These are phyloP conservation scores for Phoxinus dragarum DNA, from an alignment of 2,797 vertebrate genomes.

Conservation along the genomic window DNA sequence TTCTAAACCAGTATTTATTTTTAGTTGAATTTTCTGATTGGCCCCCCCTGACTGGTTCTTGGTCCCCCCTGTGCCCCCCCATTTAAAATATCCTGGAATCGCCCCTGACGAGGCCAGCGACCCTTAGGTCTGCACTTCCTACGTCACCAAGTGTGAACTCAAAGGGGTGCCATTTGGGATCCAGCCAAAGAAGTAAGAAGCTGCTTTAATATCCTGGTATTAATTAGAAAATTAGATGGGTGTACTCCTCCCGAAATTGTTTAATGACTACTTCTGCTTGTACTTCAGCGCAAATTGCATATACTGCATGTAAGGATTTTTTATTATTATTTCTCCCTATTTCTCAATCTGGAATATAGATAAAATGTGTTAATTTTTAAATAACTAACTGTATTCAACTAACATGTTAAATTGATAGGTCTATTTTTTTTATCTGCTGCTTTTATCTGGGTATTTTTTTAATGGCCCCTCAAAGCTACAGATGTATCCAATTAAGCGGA, in stretches of 20 bases:
- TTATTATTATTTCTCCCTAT: neutral
- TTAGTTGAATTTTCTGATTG: too few relatives aligned
- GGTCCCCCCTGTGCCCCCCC: too few relatives aligned
- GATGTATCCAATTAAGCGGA: constrained; percentile 25
- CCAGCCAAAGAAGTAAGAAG: neutral
- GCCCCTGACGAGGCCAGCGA: too few relatives aligned
- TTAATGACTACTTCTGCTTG: neutral
- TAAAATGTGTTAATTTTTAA: neutral
- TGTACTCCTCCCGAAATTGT: neutral
- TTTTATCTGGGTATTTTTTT: neutral
- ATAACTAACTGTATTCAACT: neutral
- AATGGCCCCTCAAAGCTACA: neutral
- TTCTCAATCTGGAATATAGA: neutral
- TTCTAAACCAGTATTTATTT: too few relatives aligned
- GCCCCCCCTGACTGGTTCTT: too few relatives aligned
- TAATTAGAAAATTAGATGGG: neutral
- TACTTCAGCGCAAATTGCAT: neutral
- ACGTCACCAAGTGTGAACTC: too few relatives aligned
- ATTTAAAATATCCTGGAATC: too few relatives aligned
- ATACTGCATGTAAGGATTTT: neutral
- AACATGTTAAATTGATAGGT: neutral
- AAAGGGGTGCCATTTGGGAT: too few relatives aligned
- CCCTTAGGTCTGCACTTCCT: too few relatives aligned
- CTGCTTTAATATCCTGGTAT: neutral
- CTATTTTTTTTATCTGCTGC: neutral